These are phyloP conservation scores for Megastigmus dorsalis DNA, from an alignment of 2,888 invertebrate genomes.

Conservation along the genomic window DNA sequence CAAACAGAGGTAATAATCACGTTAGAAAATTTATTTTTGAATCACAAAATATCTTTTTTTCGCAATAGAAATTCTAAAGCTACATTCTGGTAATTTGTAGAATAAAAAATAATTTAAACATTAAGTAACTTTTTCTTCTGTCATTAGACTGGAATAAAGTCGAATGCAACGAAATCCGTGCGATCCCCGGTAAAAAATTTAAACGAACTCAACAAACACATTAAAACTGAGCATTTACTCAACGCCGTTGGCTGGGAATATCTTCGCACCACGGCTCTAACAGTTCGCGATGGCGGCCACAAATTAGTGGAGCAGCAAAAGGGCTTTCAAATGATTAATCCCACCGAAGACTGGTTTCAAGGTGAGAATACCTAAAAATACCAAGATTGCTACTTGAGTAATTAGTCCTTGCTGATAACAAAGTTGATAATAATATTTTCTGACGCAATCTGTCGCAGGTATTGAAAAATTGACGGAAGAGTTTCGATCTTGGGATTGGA, in stretches of 20 bases:
- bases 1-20: slow-evolving; percentile 84
- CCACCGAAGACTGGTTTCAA: slow-evolving; percentile 91
- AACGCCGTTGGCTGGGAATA: slow-evolving; percentile 90
- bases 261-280: slow-evolving; percentile 83
- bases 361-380: no score
- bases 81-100: no score
- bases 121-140: slow-evolving; percentile 7
- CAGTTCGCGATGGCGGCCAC: slow-evolving; percentile 83
- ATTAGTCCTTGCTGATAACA: no score
- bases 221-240: slow-evolving; percentile 84
- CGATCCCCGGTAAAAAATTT: slow-evolving; percentile 90
- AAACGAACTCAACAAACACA: slow-evolving; percentile 82
- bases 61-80: no score
- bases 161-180: slow-evolving; percentile 89
- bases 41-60: background rate
- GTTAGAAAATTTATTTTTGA: no score
- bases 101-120: no score
- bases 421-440: background rate
- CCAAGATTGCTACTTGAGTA: no score
- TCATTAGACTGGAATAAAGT: slow-evolving; percentile 84
- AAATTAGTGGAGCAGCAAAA: slow-evolving; percentile 83
- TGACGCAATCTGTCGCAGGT: slow-evolving; percentile 76
- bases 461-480: slow-evolving; percentile 82
- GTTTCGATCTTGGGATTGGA: slow-evolving; percentile 90
- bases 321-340: slow-evolving; percentile 90